Evolutionary conservation across 2,113 vertebrate genomes (phyloP).

Genomic region (Halichoeres trimaculatus): DNA sequence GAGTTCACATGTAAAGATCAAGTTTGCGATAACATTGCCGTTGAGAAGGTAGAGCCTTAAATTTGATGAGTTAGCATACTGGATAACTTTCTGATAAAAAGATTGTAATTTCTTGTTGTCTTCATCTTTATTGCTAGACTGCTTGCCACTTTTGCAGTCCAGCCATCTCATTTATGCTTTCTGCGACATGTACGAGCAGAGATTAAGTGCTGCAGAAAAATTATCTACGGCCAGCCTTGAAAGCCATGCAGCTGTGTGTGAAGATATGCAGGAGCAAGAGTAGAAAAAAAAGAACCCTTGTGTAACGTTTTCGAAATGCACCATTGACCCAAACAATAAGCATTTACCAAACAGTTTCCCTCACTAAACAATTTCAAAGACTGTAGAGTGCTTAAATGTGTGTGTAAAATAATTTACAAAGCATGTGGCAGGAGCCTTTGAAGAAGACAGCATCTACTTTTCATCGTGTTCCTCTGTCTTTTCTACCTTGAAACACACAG

Average conservation of each 20-base stretch:
- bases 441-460: background rate
- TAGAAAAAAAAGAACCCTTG: background rate
- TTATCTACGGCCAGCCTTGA: background rate
- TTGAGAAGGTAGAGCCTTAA: no score
- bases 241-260: background rate
- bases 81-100: no score
- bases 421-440: background rate
- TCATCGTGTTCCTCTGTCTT: background rate
- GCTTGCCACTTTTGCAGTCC: background rate
- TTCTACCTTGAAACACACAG: slow-evolving; percentile 19
- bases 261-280: background rate
- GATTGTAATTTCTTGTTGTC: no score
- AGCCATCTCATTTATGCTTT: background rate
- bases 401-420: background rate
- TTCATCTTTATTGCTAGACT: background rate
- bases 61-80: no score
- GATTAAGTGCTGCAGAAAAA: slow-evolving; percentile 10
- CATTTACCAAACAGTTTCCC: background rate
- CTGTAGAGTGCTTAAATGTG: background rate
- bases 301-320: background rate
- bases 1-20: background rate
- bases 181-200: slow-evolving; percentile 15
- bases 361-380: slow-evolving; percentile 3
- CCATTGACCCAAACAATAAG: slow-evolving; percentile 5
- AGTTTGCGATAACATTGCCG: no score